phyloP scores from a whole-genome alignment of 2,113 vertebrate species.

The Anser brachyrhynchus region DNA sequence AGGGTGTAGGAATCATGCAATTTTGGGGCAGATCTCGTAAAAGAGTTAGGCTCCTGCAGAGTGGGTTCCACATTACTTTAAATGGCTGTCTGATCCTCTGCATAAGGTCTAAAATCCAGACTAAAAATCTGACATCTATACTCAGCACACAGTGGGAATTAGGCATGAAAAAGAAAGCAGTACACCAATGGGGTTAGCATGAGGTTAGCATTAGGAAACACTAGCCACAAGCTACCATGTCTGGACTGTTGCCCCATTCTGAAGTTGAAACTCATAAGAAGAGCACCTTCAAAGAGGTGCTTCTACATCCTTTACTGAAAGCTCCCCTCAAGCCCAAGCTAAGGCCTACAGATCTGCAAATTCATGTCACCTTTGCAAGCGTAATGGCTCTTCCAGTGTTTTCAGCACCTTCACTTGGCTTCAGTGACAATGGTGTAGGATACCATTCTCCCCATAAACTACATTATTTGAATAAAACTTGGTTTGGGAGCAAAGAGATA shows the following conservation, averaged over 20 bases:
- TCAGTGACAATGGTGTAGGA: no score
- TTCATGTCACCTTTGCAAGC: background rate
- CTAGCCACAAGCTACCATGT: background rate
- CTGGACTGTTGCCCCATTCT: background rate
- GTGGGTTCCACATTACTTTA: background rate
- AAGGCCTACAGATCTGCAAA: background rate
- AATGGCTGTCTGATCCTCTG: background rate
- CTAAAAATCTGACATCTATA: background rate
- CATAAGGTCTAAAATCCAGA: background rate
- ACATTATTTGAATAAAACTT: background rate
- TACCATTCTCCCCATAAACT: background rate
- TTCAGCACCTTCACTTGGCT: background rate
- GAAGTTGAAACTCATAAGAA: background rate
- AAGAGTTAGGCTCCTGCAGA: background rate
- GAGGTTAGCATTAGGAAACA: background rate
- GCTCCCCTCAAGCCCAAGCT: background rate
- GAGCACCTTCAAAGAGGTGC: background rate
- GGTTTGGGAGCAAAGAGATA: background rate
- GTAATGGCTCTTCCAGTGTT: background rate
- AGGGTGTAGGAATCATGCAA: accelerated
- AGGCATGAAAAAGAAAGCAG: background rate
- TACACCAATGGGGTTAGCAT: background rate
- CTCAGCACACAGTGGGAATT: background rate
- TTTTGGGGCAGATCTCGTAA: background rate
- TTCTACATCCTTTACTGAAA: background rate